Base-by-base conservation (phyloP, 2,797 vertebrate species). In the Ctenochaetus hawaiiensis region DNA sequence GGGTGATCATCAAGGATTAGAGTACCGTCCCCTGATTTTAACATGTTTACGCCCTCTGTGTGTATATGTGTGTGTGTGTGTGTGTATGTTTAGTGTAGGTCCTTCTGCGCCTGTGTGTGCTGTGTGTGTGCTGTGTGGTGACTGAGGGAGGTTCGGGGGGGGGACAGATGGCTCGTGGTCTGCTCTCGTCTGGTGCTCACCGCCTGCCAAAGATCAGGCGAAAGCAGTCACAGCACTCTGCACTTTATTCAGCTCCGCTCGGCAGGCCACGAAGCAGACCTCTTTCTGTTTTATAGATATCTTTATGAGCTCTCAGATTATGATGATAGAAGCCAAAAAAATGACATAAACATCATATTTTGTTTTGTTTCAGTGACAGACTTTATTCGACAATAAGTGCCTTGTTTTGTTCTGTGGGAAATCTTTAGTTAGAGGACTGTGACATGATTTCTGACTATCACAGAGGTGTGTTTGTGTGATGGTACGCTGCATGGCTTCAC, bases 111-210 rank as follows among this genome's bases (percentile, higher is more conserved):
- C 39, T 61, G n/a, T 53, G 53, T 62, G 70, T 70, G 78, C 65
- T 57, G 49, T 63, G 57, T 71, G 68, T 14, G 11, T 43, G 66
- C 66, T 83, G 53, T 17, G 78, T 75, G 61, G 34, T 75, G 73
- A 60, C 70, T 49, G 69, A 45, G 58, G 85, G 83, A 70, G 88
- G 65, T 73, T 78, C 83, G 34, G 75, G 26, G 26, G 26, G 76
- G 74, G 86, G 90, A 92, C 93, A 94, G 93, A 94, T 94, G 93
- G 93, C 86, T 84, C 53, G 10, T 85, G 70, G 82, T 89, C 89
- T 90, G 83, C 83, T 87, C 76, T 91, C 83, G 73, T 91, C 91
- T 92, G 92, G 82, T 92, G 82, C 72, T 71, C 62, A 65, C 73
- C 73, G 84, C 58, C 89, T 94, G 93, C 93, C 93, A 94, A 92